Evolutionary conservation across 2,113 vertebrate genomes (phyloP), one percentile per base, ranked within the genome.

Genomic region (Calyptommatus sinebrachiatus): DNA sequence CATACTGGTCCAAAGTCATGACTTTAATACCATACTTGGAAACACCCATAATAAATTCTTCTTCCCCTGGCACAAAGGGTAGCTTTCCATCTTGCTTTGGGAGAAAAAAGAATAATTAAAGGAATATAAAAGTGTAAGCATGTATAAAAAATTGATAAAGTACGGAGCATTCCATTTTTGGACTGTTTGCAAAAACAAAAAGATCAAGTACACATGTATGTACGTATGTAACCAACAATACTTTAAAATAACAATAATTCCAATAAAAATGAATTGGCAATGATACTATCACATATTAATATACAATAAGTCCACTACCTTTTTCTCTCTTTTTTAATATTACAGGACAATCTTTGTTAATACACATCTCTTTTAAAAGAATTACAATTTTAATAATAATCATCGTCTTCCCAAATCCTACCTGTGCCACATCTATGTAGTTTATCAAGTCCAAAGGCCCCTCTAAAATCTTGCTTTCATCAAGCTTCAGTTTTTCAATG

Each of bases 11-110:
- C 81, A 96, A 91, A 0, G 97, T 97, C 29, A 96, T 97, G 41
- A 99, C 97, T 95, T 99, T 99, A 87, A 99, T 96, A 21, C 99
- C 99, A 0, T 99, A 96, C 91, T 98, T 99, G 70, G 98, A 99
- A 83, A 99, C 97, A 50, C 95, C 96, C 93, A 99, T 95, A 75
- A 97, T 94, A 92, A 98, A 96, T 84, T 99, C 98, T 91, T 99
- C 97, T 71, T 99, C 98, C 90, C 93, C 93, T 7, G 99, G 97
- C 77, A 99, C 96, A 87, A 99, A 99, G 35, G 98, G 97, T 90
- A 99, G 91, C 91, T 97, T 98, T 94, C 98, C 97, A 83, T 98
- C 96, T 99, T 99, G 98, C 99, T 99, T 93, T 93, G 81, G 90
- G 89, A 76, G 75, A 90, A 90, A 75, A 88, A 85, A 76, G 84